Evolutionary conservation across 92 coral and sea anemone species (phyloP).

Genomic region (Zoanthus sansibaricus): DNA sequence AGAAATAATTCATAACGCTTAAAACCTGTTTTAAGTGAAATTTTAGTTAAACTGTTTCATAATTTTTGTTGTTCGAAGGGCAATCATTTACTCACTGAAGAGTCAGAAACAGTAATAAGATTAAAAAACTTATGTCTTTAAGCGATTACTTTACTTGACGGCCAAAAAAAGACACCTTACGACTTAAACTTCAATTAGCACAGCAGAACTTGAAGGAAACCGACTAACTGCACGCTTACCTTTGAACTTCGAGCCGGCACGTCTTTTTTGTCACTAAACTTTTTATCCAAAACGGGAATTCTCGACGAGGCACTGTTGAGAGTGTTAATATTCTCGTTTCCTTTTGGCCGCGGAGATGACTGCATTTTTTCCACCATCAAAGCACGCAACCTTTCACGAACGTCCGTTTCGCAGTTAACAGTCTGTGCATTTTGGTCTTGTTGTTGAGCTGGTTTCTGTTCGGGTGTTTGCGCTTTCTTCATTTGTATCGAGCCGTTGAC

Average conservation of each 20-base stretch:
- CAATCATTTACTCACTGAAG: neutral
- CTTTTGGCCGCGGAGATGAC: conserved; percentile 36
- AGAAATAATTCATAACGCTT: neutral
- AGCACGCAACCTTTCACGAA: conserved; percentile 62
- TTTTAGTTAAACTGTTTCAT: neutral
- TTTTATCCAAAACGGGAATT: conserved; percentile 39
- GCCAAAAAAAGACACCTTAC: neutral
- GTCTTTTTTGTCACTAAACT: conserved; percentile 20
- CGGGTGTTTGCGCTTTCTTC: conserved; percentile 1
- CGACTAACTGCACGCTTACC: neutral
- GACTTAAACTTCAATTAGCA: neutral
- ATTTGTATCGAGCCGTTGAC: conserved; percentile 8
- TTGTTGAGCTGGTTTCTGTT: neutral
- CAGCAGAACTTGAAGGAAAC: neutral
- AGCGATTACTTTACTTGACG: neutral
- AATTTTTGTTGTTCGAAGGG: neutral
- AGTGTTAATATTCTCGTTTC: conserved; percentile 62
- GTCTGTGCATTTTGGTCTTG: neutral
- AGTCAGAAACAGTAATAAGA: neutral
- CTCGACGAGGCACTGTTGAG: conserved; percentile 50
- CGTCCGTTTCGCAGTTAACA: neutral
- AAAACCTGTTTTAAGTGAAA: neutral
- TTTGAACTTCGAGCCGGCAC: conserved; percentile 14
- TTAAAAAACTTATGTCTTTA: neutral
- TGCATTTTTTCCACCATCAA: conserved; percentile 57